Evolutionary conservation across 2,888 invertebrate species (phyloP).

Genomic region (Agrochola macilenta): DNA sequence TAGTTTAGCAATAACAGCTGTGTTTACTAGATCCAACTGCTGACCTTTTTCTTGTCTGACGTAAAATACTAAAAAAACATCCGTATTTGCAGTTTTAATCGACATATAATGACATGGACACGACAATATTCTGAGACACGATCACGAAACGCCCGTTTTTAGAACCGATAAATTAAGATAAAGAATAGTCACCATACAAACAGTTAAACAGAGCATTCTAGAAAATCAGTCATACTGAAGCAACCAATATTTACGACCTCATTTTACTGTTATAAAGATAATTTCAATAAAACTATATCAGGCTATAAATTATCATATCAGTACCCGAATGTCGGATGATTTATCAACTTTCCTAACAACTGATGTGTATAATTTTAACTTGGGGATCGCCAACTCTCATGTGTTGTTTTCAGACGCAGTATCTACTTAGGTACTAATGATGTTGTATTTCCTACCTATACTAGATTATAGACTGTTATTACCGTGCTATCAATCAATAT

Average conservation of each 20-base stretch:
- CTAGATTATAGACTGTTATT: too few species aligned
- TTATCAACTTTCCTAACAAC: background rate
- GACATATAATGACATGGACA: background rate
- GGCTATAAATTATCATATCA: constrained; percentile 13
- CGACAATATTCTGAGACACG: constrained; percentile 8
- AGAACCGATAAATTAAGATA: background rate
- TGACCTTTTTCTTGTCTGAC: constrained; percentile 37
- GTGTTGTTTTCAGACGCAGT: background rate
- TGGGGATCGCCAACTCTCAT: constrained; percentile 1
- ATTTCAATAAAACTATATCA: constrained; percentile 33
- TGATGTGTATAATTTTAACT: background rate
- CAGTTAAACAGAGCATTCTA: constrained; percentile 21
- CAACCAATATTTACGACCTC: constrained; percentile 40
- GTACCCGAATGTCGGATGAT: background rate
- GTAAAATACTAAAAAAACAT: constrained; percentile 43
- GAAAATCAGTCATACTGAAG: constrained; percentile 8
- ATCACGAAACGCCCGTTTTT: background rate
- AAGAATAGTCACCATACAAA: background rate
- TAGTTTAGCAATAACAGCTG: constrained; percentile 21
- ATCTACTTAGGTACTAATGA: background rate
- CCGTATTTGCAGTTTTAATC: constrained; percentile 45
- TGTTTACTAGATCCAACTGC: constrained; percentile 31
- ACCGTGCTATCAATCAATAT: too few species aligned
- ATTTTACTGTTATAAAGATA: constrained; percentile 27
- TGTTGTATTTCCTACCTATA: too few species aligned